Base-by-base conservation (phyloP, 2,888 invertebrate species). In the Apamea crenata region DNA sequence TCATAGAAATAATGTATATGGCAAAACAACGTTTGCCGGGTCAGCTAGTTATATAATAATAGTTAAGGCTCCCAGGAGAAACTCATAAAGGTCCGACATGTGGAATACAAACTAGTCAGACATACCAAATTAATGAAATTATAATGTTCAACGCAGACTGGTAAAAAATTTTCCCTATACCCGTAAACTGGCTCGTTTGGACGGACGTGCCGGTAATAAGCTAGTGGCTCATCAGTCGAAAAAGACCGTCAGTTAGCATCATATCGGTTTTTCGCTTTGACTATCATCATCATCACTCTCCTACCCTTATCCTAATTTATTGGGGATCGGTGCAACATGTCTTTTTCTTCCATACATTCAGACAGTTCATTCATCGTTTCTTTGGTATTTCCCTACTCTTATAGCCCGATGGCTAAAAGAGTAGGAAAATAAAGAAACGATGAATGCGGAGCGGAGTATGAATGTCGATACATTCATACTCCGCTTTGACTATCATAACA, bases 161-260 rank as follows among this genome's bases (percentile, higher is more conserved):
- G 56, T 44, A 73, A 4, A 50, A 79, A 25, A 47, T 74, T 83
- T 74, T 74, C 79, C 83, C 71, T 63, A 83, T 68, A 65, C 63
- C n/a, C 53, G 32, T n/a, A 74, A 83, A 71, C 18, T 67, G 71
- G 32, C 21, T 83, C 32, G 63, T 67, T 66, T 50, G 18, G 6
- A 56, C 71, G 78, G 59, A 72, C 47, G 67, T 61, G 59, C 32
- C 56, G 50, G 66, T 63, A 72, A 69, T 65, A 75, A 72, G 72
- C 40, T 69, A 50, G 32, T 63, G 56, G 63, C 56, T 82, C 83
- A 72, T 78, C 63, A 59, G 59, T 63, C 63, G 73, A 83, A 69
- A 69, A 69, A 56, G 2, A 32, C 25, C 59, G 16, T 50, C 69
- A 65, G 56, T 29, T 56, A 40, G 56, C 40, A 78, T 59, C 71